Evolutionary conservation across 2,113 vertebrate species (phyloP).

Genomic region (Muntiacus muntjak): DNA sequence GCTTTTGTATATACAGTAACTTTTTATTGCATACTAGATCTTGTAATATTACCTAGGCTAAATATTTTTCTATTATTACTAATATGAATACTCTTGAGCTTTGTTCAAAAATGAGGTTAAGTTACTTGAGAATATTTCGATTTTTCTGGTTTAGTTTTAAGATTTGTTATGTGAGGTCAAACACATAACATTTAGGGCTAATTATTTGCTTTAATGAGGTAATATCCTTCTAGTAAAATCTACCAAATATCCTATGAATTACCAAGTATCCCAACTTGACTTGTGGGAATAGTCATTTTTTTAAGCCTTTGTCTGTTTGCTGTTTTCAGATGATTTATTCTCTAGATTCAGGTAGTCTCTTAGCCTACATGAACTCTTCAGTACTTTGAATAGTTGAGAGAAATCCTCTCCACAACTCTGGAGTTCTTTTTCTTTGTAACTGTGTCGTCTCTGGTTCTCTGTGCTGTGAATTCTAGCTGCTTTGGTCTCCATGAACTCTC

Average conservation of each 20-base stretch:
- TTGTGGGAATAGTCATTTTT: neutral
- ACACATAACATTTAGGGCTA: neutral
- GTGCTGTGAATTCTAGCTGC: neutral
- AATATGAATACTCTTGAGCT: neutral
- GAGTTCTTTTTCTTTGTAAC: neutral
- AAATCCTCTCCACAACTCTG: neutral
- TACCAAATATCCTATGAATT: neutral
- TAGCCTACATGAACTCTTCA: neutral
- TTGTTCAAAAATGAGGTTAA: neutral
- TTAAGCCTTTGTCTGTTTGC: neutral
- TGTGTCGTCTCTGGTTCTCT: neutral
- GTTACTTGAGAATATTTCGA: neutral
- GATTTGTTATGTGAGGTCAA: neutral
- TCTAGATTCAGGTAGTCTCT: neutral
- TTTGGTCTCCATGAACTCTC: neutral
- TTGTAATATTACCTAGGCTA: neutral
- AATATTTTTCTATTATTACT: neutral
- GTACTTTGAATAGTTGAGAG: neutral
- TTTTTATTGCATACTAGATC: neutral
- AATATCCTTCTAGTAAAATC: neutral
- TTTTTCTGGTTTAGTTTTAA: neutral
- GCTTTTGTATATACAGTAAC: neutral
- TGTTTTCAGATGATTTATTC: neutral
- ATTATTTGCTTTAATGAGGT: neutral
- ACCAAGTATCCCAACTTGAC: neutral